Evolutionary conservation across 2,888 invertebrate genomes (phyloP), one percentile per base, ranked within the genome.

Genomic region (Branchellion lobata): DNA sequence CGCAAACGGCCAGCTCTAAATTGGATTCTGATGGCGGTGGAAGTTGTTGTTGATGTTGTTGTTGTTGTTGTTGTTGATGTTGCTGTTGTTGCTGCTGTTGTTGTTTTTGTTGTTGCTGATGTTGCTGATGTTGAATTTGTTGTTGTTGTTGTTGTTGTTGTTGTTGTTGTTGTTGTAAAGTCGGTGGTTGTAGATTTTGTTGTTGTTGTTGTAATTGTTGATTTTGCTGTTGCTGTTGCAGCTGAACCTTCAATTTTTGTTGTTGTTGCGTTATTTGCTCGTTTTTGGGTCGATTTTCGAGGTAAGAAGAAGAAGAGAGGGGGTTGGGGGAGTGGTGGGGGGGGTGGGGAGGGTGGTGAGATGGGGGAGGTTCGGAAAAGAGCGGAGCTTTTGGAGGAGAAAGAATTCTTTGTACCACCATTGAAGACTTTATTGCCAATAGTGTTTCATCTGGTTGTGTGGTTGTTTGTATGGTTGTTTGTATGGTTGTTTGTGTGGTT

Each of bases 361-460:
- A 21, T 18, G 21, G 33, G 51, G 18, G 29, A 18, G 75, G 65
- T 31, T 34, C 27, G n/a, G 31, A 34, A 29, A 61, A 0, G 31
- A n/a, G 27, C 24, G 77, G 40, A 29, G 40, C 31, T 27, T n/a
- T 31, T 3, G 77, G 61, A 5, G 77, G 65, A 1, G 77, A 77
- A 0, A 77, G 40, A 24, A 77, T 77, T 57, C 65, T 61, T 33
- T 77, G 65, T n/a, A 77, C 77, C n/a, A 77, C 77, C 77, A 77
- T 47, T 31, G 77, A 77, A 33, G 77, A 77, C 31, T 77, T 77
- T 24, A 77, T 77, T 31, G 77, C 77, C 18, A 77, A 24, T 34
- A 77, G 21, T n/a, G 77, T 77, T n/a, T 77, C 77, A 11, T 77
- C 77, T 77, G 77, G n/a, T n/a, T n/a, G n/a, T n/a, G n/a, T n/a